Conservation (phyloP, 2,113 vertebrate genomes). For the Okapia johnstoni region DNA sequence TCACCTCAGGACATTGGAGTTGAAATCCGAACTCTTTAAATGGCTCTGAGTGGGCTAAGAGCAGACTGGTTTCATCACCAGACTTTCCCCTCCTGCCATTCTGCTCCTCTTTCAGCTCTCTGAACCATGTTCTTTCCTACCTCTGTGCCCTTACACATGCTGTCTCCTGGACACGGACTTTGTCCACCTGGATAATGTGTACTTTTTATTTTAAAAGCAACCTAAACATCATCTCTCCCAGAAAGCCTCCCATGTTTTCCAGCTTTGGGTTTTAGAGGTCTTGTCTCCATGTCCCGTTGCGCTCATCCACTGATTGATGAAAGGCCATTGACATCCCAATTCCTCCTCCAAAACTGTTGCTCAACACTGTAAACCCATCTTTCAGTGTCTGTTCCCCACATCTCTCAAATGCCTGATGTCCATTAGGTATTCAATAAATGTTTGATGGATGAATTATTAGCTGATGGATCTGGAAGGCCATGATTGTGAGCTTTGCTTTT, state of each 20-base stretch:
- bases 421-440: neutral
- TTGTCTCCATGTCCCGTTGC: neutral
- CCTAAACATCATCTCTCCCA: neutral
- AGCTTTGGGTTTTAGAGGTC: neutral
- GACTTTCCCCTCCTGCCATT: neutral
- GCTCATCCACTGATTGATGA: neutral
- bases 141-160: neutral
- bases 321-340: neutral
- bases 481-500: neutral
- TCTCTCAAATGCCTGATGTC: neutral
- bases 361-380: neutral
- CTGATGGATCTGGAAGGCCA: neutral
- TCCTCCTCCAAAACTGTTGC: neutral
- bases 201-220: slow-evolving; percentile 18
- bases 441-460: neutral
- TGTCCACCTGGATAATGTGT: neutral
- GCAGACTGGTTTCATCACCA: neutral
- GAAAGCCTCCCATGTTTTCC: neutral
- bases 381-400: neutral
- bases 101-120: neutral
- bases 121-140: neutral
- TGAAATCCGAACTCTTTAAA: neutral
- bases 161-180: neutral
- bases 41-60: neutral
- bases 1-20: neutral